These are phyloP conservation scores for Petrocephalus zakoni DNA, from an alignment of 2,113 vertebrate genomes.

Conservation along the genomic window DNA sequence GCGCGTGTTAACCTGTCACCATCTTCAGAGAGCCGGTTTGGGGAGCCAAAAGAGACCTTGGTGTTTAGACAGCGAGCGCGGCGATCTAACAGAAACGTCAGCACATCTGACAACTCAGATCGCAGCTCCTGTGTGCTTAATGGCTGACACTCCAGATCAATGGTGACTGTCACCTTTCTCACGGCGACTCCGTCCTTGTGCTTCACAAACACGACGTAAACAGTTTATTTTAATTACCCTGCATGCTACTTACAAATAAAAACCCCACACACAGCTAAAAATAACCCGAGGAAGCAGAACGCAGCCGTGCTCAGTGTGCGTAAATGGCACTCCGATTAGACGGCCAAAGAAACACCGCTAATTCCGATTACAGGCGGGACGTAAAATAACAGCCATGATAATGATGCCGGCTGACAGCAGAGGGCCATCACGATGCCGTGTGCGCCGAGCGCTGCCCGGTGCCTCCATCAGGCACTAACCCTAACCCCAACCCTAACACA, in stretches of 20 bases:
- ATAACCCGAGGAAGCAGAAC: background rate
- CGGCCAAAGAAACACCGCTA: background rate
- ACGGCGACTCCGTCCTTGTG: background rate
- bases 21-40: background rate
- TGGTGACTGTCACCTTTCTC: background rate
- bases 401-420: background rate
- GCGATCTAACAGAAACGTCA: background rate
- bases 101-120: background rate
- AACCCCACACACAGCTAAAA: conserved; percentile 3
- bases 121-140: background rate
- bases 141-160: background rate
- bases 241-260: background rate
- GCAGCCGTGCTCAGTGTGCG: background rate
- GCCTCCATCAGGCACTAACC: background rate
- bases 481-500: too few species aligned
- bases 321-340: conserved; percentile 10
- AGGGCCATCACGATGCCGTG: background rate
- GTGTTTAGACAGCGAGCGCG: conserved; percentile 12
- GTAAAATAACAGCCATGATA: background rate
- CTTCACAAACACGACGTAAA: background rate
- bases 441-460: background rate
- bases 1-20: background rate
- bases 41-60: background rate
- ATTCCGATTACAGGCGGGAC: conserved; percentile 18
- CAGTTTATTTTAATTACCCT: conserved; percentile 12